These are phyloP conservation scores for Aelia acuminata DNA, from an alignment of 2,888 invertebrate genomes.

Conservation along the genomic window DNA sequence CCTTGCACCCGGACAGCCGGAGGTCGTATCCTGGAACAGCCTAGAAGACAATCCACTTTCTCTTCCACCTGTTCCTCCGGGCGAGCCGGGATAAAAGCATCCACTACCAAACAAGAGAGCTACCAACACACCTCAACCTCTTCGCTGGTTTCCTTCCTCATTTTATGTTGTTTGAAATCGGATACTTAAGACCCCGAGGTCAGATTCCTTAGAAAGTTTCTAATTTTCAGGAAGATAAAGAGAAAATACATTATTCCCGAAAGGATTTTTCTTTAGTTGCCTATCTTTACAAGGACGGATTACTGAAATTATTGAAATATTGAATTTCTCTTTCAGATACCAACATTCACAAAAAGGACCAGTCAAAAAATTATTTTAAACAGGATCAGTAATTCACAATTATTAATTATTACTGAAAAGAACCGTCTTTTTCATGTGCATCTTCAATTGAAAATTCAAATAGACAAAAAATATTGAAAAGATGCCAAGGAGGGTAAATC, in stretches of 20 bases:
- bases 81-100: neutral
- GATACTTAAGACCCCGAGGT: constrained; percentile 5
- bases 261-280: neutral
- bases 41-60: constrained; percentile 40
- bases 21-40: constrained; percentile 40
- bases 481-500: too few species aligned
- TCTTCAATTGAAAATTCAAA: too few species aligned
- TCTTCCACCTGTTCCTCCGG: constrained; percentile 33
- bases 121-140: neutral
- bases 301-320: too few species aligned
- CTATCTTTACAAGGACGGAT: too few species aligned
- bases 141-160: neutral
- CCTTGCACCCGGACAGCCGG: neutral
- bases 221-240: neutral
- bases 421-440: too few species aligned
- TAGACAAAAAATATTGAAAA: too few species aligned
- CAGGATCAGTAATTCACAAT: too few species aligned
- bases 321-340: too few species aligned
- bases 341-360: too few species aligned
- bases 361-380: too few species aligned
- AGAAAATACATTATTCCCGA: neutral
- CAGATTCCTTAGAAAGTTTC: neutral
- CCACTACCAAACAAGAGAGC: constrained; percentile 31
- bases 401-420: too few species aligned
- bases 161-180: neutral